These are phyloP conservation scores for Cossypha polioptera DNA, from an alignment of 2,797 vertebrate species.

Conservation along the genomic window DNA sequence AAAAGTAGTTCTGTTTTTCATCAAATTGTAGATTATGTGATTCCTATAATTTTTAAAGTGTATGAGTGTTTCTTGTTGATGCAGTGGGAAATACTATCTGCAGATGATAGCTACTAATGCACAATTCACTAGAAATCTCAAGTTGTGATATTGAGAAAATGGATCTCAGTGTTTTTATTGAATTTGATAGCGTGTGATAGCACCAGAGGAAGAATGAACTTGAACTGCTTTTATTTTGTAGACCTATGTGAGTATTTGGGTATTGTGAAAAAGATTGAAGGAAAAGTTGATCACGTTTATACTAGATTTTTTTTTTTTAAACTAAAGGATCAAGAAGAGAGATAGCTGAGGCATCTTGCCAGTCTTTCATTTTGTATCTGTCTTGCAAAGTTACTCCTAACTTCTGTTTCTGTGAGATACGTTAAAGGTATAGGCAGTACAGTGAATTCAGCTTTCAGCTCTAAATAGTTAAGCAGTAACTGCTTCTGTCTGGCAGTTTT, in stretches of 20 bases:
- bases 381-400: not conserved
- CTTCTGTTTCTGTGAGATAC: not conserved
- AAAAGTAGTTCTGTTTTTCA: slow-evolving; percentile 3
- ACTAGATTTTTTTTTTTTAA: not conserved
- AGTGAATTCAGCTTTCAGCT: not conserved
- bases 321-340: not conserved
- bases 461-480: not conserved
- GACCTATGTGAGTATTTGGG: not conserved
- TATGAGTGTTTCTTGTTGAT: not conserved
- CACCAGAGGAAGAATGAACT: not conserved
- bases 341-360: not conserved
- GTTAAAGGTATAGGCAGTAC: not conserved
- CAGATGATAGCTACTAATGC: not conserved
- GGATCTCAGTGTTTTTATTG: not conserved
- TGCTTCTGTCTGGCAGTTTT: not conserved
- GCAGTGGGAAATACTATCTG: not conserved
- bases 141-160: not conserved
- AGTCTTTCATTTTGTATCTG: not conserved
- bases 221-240: not conserved
- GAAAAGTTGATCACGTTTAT: not conserved
- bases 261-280: not conserved
- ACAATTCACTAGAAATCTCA: not conserved
- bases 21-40: not conserved
- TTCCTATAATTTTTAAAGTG: not conserved
- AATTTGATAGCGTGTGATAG: not conserved